phyloP scores from a whole-genome alignment of 2,113 vertebrate species.

The Eclectus roratus region DNA sequence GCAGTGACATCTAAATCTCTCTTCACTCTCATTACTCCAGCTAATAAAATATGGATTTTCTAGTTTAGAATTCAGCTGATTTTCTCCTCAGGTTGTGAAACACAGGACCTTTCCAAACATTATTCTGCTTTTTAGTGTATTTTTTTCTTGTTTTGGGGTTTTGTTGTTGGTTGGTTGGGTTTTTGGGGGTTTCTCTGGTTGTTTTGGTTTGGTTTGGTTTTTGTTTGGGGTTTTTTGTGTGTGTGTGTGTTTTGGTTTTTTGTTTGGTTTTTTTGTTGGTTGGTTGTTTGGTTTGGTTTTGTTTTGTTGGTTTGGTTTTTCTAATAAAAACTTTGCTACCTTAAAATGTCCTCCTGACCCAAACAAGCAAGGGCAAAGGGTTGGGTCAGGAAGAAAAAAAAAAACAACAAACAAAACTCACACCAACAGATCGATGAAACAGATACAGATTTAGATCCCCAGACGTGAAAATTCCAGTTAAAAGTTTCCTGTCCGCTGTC shows the following conservation, averaged over 20 bases:
- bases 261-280: too few species aligned
- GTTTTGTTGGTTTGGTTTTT: accelerated
- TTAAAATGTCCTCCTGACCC: not conserved
- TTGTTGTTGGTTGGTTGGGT: not conserved
- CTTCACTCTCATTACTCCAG: not conserved
- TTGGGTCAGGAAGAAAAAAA: not conserved
- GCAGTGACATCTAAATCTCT: not conserved
- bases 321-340: not conserved
- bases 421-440: too few species aligned
- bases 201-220: accelerated
- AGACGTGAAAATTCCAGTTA: not conserved
- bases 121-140: not conserved
- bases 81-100: not conserved
- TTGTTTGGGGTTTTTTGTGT: not conserved
- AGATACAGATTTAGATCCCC: not conserved
- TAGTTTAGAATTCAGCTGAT: not conserved
- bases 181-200: not conserved
- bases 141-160: not conserved
- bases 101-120: not conserved
- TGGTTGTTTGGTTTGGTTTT: not conserved
- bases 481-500: not conserved
- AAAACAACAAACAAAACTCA: not conserved
- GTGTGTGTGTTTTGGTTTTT: not conserved
- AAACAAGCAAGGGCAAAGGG: not conserved
- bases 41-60: slow-evolving; percentile 5